Base-by-base conservation (phyloP, 1,140 invertebrate genomes). In the Drosophila mojavensis region DNA sequence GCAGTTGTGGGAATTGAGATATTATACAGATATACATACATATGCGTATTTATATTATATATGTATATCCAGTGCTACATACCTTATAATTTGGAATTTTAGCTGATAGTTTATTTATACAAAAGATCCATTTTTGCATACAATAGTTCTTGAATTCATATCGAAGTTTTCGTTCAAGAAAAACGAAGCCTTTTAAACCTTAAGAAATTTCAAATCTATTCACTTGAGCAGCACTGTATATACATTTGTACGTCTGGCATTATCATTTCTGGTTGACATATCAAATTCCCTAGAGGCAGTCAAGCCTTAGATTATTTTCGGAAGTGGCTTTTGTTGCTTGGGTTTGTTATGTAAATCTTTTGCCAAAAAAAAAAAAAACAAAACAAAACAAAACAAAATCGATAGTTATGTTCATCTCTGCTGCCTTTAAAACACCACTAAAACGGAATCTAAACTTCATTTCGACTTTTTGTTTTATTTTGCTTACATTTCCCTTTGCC, bases 1-100 rank as follows among this genome's bases (percentile, higher is more conserved):
- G 30, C 50, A 54, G 51, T 17, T 4, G n/a, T n/a, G 51, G 26
- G 24, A 41, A 59, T 28, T 43, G 30, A 59, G 36, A 43, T 59
- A 45, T 43, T 43, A 43, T 6, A 10, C 17, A 33, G 9, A 33
- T 33, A 9, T 33, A 24, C 17, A 51, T 13, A 26, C 5, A 45
- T 3, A 2, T 24, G 20, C 20, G 2, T 15, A 17, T 13, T 17
- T 45, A 45, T 45, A 45, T 3, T 45, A 45, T 15, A 45, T n/a
- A 43, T 15, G 24, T 55, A 30, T 39, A 2, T 6, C 2, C 26
- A 30, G 5, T 33, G 30, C 30, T 33, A 30, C 20, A 24, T 24
- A 24, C 17, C 17, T 17, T 17, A 17, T 17, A 17, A 17, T 17
- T 17, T 0, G 0, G 0, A 17, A 17, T 17, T 17, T 17, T 17